These are phyloP conservation scores for Hystrix brachyura DNA, from an alignment of 2,113 vertebrate species.

Conservation along the genomic window DNA sequence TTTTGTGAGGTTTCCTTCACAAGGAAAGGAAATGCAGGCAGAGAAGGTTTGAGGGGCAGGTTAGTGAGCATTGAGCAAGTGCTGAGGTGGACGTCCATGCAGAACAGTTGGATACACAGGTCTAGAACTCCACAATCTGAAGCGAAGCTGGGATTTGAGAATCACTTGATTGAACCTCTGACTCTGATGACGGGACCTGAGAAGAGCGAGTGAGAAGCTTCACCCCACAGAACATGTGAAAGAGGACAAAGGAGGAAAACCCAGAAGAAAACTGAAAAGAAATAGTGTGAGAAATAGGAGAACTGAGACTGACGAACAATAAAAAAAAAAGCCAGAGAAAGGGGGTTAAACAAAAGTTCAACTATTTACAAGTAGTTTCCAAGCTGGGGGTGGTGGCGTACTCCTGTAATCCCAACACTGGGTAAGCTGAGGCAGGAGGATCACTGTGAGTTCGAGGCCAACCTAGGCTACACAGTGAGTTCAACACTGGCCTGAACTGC, in stretches of 20 bases:
- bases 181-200: neutral
- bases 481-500: neutral
- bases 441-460: neutral
- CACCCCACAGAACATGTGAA: neutral
- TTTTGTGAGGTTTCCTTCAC: neutral
- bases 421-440: neutral
- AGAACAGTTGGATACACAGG: neutral
- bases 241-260: neutral
- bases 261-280: neutral
- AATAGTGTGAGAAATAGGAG: neutral
- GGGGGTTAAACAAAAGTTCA: neutral
- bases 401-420: neutral
- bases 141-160: neutral
- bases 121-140: slow-evolving; percentile 6
- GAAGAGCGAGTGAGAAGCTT: neutral
- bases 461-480: neutral
- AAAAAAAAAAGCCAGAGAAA: neutral
- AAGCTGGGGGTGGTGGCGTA: neutral
- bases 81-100: neutral
- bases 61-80: slow-evolving; percentile 26
- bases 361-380: neutral
- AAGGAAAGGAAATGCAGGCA: neutral
- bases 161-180: neutral
- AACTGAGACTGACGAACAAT: neutral
- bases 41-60: neutral